phyloP scores from a whole-genome alignment of 2,113 vertebrate genomes.

The Eulemur rufifrons region DNA sequence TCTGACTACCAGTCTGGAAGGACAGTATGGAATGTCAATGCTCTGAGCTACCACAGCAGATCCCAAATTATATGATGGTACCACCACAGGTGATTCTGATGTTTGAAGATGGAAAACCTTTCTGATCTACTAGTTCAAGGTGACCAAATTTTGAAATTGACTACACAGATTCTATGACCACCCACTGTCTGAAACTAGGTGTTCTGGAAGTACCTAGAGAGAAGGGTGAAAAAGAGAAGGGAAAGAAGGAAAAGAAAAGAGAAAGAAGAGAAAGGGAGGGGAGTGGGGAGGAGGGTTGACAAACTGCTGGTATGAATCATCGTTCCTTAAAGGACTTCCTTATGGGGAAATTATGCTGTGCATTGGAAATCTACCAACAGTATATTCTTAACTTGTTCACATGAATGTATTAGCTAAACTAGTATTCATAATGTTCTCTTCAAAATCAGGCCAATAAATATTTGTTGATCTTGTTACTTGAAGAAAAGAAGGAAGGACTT shows the following conservation, averaged over 20 bases:
- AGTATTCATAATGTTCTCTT: not conserved
- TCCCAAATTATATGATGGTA: not conserved
- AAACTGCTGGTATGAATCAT: not conserved
- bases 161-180: not conserved
- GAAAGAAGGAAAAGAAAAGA: not conserved
- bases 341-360: not conserved
- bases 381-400: constrained; percentile 1
- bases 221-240: too few relatives aligned
- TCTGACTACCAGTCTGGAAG: not conserved
- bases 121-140: not conserved
- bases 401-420: constrained; percentile 6
- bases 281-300: not conserved
- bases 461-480: not conserved
- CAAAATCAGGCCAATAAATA: not conserved
- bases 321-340: not conserved
- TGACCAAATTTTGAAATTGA: not conserved
- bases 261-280: not conserved
- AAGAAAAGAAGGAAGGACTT: not conserved
- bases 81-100: not conserved
- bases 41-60: not conserved
- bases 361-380: not conserved
- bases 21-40: not conserved
- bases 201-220: not conserved
- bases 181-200: not conserved
- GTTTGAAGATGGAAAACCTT: not conserved